A percentile compares a stretch with the other conserved stretches of the same genome.
Evolutionary conservation across 2,113 vertebrate genomes (phyloP).

Genomic region (Smithornis capensis): DNA sequence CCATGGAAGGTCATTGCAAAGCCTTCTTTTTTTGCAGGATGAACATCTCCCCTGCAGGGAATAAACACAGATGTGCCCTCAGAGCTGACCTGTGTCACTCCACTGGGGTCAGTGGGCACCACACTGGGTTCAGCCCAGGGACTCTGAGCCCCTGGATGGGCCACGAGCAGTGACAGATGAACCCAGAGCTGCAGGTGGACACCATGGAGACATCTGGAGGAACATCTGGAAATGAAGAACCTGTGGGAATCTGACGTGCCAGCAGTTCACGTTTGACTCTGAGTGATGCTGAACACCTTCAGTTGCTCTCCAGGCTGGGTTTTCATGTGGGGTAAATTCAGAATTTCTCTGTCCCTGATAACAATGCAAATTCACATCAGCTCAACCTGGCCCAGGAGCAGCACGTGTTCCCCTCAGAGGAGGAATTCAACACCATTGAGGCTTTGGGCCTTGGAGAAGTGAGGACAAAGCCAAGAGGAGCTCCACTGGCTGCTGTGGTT

Average conservation of each 20-base stretch:
- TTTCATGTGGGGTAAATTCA: background rate
- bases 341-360: background rate
- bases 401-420: background rate
- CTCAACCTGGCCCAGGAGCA: background rate
- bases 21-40: background rate
- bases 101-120: background rate
- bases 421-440: background rate
- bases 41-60: background rate
- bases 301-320: background rate
- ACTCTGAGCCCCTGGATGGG: background rate
- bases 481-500: background rate
- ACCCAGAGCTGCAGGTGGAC: background rate
- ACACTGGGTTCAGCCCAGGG: background rate
- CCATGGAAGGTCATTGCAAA: background rate
- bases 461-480: background rate
- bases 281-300: background rate
- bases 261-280: background rate
- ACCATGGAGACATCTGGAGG: background rate
- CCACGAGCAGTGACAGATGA: fast-evolving
- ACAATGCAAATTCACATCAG: background rate
- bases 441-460: background rate
- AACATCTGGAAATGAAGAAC: background rate
- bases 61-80: background rate
- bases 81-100: background rate
- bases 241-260: background rate